Evolutionary conservation across 1,140 invertebrate genomes (phyloP).

Genomic region (Lepidostoma basale): DNA sequence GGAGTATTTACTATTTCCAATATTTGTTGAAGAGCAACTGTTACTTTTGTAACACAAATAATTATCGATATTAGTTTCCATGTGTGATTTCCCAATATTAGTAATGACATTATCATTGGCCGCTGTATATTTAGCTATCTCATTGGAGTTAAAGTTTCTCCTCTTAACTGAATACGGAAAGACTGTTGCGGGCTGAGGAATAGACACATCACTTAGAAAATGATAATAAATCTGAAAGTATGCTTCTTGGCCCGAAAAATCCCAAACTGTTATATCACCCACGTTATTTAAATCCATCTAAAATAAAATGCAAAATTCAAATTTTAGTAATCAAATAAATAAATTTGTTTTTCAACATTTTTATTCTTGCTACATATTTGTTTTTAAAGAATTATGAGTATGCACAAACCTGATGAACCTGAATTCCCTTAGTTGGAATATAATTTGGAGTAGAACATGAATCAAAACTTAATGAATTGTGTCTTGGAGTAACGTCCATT

Average conservation of each 20-base stretch:
- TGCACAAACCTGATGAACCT: constrained; percentile 65
- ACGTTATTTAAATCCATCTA: constrained; percentile 62
- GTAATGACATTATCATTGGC: constrained; percentile 44
- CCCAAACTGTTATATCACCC: constrained; percentile 78
- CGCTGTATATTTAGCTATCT: constrained; percentile 43
- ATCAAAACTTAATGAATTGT: constrained; percentile 68
- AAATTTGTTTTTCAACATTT: neutral
- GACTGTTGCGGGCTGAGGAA: constrained; percentile 42
- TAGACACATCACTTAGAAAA: constrained; percentile 67
- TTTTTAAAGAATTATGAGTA: neutral
- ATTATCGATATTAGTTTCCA: constrained; percentile 26
- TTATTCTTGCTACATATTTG: neutral
- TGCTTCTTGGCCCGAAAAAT: constrained; percentile 82
- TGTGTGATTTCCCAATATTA: constrained; percentile 40
- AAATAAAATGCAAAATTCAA: constrained; percentile 39
- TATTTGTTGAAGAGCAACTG: constrained; percentile 47
- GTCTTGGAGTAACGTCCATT: constrained; percentile 67
- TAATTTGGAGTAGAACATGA: constrained; percentile 61
- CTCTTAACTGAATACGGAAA: constrained; percentile 25
- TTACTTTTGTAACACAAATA: constrained; percentile 36
- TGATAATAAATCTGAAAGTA: constrained; percentile 82
- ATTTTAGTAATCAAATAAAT: neutral
- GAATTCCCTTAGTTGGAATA: constrained; percentile 72
- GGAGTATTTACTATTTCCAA: constrained; percentile 44
- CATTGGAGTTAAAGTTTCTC: constrained; percentile 32